Base-by-base conservation (phyloP, 64 coral and sea anemone species). In the Pachyseris speciosa region DNA sequence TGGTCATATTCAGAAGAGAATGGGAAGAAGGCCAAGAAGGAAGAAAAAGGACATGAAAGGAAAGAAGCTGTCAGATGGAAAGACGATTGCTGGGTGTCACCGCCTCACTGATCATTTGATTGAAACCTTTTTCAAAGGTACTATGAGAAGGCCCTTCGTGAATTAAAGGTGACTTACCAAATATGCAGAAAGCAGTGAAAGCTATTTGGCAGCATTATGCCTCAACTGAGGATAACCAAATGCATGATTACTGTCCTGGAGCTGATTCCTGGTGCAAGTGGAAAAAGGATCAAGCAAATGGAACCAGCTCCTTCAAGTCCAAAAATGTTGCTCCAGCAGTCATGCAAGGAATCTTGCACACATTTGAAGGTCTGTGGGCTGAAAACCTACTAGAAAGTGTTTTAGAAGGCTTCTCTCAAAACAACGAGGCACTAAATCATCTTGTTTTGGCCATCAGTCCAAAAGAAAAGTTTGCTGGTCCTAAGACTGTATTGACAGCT, bases 351-450 rank as follows among this genome's bases (percentile, higher is more conserved):
- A 51, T 86, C 64, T 39, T 66, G 5, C 26, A 22, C 44, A 43
- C 43, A 25, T 86, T 65, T 44, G 36, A 65, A 8, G 81, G 33
- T 11, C 32, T 84, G 55, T 59, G 1, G 31, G 80, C 53, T 34
- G 36, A 47, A 67, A 57, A 84, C 31, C 61, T 67, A 27, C 37
- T 84, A 26, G 55, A 64, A 40, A 67, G 60, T 60, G 80, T 84
- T 61, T 20, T 67, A 9, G 61, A 84, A 58, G 80, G 80, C 20
- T 55, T 84, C 28, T 37, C 26, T 59, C 28, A 84, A 1, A 67
- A 84, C 42, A 88, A 88, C 41, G 86, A 76, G 71, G 19, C 71
- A n/a, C n/a, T n/a, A n/a, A n/a, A n/a, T n/a, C n/a, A n/a, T n/a
- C n/a, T n/a, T n/a, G n/a, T n/a, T n/a, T n/a, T n/a, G n/a, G n/a